phyloP scores from a whole-genome alignment of 1,140 invertebrate species.

The Neodiprion virginianus region DNA sequence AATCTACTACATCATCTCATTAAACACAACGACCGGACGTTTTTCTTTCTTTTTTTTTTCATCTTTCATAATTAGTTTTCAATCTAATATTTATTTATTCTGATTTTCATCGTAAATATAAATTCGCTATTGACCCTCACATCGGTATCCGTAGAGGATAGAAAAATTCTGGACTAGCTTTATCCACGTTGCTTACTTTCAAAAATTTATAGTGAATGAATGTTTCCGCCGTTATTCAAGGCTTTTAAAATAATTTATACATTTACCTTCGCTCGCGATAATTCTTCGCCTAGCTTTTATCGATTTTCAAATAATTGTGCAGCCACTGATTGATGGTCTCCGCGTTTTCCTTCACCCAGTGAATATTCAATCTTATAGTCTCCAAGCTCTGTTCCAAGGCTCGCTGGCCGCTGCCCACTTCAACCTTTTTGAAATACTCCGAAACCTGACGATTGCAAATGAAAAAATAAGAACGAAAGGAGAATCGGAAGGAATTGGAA shows the following conservation, averaged over 20 bases:
- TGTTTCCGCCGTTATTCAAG: neutral
- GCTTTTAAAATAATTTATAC: neutral
- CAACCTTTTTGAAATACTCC: constrained; percentile 71
- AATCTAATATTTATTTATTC: constrained; percentile 8
- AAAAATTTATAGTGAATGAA: too few species aligned
- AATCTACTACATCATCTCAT: too few species aligned
- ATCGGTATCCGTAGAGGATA: too few species aligned
- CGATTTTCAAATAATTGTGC: constrained; percentile 53
- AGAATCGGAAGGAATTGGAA: neutral
- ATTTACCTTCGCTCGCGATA: neutral
- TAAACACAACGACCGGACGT: neutral
- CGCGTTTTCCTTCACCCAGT: constrained; percentile 76
- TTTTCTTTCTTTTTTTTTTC: constrained; percentile 11
- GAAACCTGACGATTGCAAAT: constrained; percentile 62
- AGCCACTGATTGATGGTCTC: constrained; percentile 68
- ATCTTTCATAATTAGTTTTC: constrained; percentile 12
- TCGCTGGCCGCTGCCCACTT: constrained; percentile 72
- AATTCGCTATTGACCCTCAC: too few species aligned
- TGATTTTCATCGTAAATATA: constrained; percentile 4
- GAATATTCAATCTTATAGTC: constrained; percentile 79
- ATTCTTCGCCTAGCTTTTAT: neutral
- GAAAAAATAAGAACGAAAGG: constrained; percentile 19
- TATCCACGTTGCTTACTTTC: too few species aligned
- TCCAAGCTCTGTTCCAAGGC: constrained; percentile 78
- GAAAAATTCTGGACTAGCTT: too few species aligned